These are phyloP conservation scores for Varecia variegata DNA, from an alignment of 2,797 vertebrate species.

Conservation along the genomic window DNA sequence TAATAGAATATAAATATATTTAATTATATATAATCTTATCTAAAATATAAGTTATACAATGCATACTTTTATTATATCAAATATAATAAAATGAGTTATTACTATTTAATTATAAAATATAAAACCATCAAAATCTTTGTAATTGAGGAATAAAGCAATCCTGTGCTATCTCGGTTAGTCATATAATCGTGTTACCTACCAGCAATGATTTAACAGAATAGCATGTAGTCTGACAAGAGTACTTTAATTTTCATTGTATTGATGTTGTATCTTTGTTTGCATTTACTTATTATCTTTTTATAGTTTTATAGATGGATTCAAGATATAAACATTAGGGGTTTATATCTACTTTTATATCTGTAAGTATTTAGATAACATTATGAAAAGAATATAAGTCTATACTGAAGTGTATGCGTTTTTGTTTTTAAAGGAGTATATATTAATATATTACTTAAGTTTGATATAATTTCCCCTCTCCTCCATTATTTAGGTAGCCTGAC, in stretches of 20 bases:
- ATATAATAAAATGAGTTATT: background rate
- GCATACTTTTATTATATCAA: background rate
- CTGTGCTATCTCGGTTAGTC: background rate
- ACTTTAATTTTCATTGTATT: slow-evolving; percentile 20
- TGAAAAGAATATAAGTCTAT: background rate
- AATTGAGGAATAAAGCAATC: background rate
- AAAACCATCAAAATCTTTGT: background rate
- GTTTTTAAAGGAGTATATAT: background rate
- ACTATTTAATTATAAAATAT: background rate
- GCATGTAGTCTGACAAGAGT: background rate
- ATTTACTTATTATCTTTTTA: background rate
- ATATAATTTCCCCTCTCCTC: background rate
- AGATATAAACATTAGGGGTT: background rate
- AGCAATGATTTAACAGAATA: background rate
- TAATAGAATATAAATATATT: background rate
- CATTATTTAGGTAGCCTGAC: background rate
- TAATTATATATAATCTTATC: background rate
- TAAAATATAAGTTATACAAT: background rate
- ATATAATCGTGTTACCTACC: background rate
- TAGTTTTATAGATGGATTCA: background rate
- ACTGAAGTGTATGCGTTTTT: background rate
- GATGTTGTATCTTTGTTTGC: background rate
- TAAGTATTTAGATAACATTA: slow-evolving; percentile 2
- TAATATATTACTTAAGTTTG: background rate
- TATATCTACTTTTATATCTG: background rate